phyloP scores from a whole-genome alignment of 2,113 vertebrate genomes.

The Empidonax alnorum region DNA sequence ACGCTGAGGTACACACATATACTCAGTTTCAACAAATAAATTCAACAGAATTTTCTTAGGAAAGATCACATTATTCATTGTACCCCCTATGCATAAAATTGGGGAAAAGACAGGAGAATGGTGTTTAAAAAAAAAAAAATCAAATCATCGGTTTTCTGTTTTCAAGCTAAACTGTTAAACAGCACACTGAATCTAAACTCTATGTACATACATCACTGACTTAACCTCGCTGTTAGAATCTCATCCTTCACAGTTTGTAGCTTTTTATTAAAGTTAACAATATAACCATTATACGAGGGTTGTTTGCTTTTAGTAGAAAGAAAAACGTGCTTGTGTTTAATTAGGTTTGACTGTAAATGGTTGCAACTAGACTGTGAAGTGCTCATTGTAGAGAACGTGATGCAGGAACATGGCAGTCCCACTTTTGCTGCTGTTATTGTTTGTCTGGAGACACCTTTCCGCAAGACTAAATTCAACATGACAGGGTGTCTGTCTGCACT shows the following conservation, averaged over 20 bases:
- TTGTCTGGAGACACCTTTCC: conserved; percentile 63
- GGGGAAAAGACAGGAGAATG: not conserved
- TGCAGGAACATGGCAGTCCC: conserved; percentile 39
- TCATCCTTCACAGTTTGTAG: conserved; percentile 60
- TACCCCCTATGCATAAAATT: not conserved
- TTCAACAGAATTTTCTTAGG: not conserved
- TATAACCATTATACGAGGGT: conserved; percentile 36
- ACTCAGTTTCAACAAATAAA: not conserved
- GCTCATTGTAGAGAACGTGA: conserved; percentile 9
- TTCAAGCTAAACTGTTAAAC: not conserved
- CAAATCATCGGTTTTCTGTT: not conserved
- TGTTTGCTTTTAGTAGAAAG: conserved; percentile 56
- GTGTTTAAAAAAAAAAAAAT: not conserved
- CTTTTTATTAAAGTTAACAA: conserved; percentile 60
- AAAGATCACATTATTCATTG: not conserved
- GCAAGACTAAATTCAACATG: conserved; percentile 53
- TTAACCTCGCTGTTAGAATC: conserved; percentile 44
- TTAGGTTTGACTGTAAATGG: conserved; percentile 65
- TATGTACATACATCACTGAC: not conserved
- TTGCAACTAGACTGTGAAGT: conserved; percentile 57
- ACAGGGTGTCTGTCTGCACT: conserved; percentile 36
- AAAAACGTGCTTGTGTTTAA: conserved; percentile 52
- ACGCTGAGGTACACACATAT: not conserved
- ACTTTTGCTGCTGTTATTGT: conserved; percentile 50
- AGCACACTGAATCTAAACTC: not conserved